phyloP scores from a whole-genome alignment of 1,140 invertebrate species.

The Brachionus paranguensis region DNA sequence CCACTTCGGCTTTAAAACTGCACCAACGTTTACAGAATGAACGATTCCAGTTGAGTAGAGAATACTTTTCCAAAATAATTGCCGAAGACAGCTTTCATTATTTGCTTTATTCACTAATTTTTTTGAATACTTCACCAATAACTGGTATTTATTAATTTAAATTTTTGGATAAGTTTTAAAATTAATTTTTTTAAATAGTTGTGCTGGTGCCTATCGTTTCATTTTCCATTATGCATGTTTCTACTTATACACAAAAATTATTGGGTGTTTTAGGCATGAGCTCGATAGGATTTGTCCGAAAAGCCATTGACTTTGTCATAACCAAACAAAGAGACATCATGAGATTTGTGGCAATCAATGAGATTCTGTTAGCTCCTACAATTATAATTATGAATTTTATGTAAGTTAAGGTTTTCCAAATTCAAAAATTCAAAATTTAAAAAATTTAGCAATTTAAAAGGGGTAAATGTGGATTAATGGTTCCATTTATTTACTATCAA shows the following conservation, averaged over 20 bases:
- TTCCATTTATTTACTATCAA: slow-evolving; percentile 89
- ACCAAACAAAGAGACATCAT: slow-evolving; percentile 79
- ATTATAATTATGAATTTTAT: slow-evolving; percentile 73
- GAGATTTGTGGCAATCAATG: slow-evolving; percentile 74
- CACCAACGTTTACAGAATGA: slow-evolving; percentile 76
- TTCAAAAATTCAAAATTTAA: too few species aligned
- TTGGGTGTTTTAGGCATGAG: slow-evolving; percentile 65
- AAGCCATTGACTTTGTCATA: slow-evolving; percentile 38
- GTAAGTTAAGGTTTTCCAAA: slow-evolving; percentile 62
- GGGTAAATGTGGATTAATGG: slow-evolving; percentile 67
- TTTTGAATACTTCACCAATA: slow-evolving; percentile 77
- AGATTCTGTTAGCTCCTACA: slow-evolving; percentile 85
- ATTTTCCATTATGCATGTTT: slow-evolving; percentile 81
- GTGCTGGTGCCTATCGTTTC: slow-evolving; percentile 79
- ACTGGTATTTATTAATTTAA: slow-evolving; percentile 64
- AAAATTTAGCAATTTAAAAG: neutral
- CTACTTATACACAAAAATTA: slow-evolving; percentile 77
- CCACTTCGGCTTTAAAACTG: slow-evolving; percentile 81
- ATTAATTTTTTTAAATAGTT: slow-evolving; percentile 60
- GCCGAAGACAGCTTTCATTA: slow-evolving; percentile 93
- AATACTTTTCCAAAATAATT: slow-evolving; percentile 72
- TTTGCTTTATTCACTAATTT: slow-evolving; percentile 84
- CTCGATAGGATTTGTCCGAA: neutral
- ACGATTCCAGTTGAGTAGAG: slow-evolving; percentile 68
- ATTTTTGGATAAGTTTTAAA: slow-evolving; percentile 46